Evolutionary conservation across 2,113 vertebrate species (phyloP), one percentile per base, ranked within the genome.

Genomic region (Morone saxatilis): DNA sequence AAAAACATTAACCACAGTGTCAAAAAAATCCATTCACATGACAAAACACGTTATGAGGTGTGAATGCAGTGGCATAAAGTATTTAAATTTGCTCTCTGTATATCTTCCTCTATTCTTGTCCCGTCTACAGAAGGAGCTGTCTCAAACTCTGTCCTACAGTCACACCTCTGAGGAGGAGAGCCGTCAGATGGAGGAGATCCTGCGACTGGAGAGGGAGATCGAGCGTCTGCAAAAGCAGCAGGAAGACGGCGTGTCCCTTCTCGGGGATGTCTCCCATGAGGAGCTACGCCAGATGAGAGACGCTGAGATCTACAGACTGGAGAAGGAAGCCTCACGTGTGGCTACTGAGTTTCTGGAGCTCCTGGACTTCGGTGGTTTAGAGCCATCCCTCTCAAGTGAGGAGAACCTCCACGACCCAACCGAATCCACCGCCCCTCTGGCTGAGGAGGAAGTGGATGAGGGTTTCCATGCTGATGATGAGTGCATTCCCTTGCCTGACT

Each of bases 171-270:
- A 97, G 82, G 96, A 97, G 76, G 97, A 98, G 87, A 96, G 93
- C 81, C 96, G 95, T 73, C 97, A 98, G 92, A 97, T 98, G 97
- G 96, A 97, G 90, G 96, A 97, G 94, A 98, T 98, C 82, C 94
- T 97, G 82, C 94, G 97, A 7, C 92, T 98, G 76, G 97, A 98
- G 91, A 94, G 95, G 75, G 97, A 98, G 94, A 98, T 98, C 25
- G 97, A 98, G 83, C 96, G 96, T 6, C 88, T 98, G 77, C 97
- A 97, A 87, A 95, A 93, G 86, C 96, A 97, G 90, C 96, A 96
- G 8, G 95, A 96, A 53, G 97, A 97, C 25, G 95, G 96, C n/a
- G 95, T 97, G 78, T 97, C 97, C 57, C 94, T 97, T 41, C 90
- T 96, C 9, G 96, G 95, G 38, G 96, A 96, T 45, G 92, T 93